These are phyloP conservation scores for Lithobates sylvaticus DNA, from an alignment of 2,797 vertebrate species.

Conservation along the genomic window DNA sequence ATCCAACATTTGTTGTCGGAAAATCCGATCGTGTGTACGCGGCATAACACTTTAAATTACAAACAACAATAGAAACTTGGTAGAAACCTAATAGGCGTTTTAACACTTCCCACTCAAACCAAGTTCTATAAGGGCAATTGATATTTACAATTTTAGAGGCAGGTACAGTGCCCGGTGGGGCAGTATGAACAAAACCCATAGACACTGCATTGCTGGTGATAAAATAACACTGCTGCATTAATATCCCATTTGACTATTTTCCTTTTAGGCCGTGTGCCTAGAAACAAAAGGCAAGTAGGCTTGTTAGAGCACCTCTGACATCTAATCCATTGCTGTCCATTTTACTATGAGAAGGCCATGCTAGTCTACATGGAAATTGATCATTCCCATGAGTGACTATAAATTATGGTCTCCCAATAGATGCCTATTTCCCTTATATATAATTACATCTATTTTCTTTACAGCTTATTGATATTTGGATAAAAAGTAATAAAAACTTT, in stretches of 20 bases:
- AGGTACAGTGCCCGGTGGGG: not conserved
- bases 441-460: slow-evolving; percentile 4
- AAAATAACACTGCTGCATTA: not conserved
- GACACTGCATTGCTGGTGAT: not conserved
- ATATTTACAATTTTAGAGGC: too few species aligned
- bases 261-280: not conserved
- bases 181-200: not conserved
- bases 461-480: slow-evolving; percentile 8
- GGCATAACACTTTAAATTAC: too few species aligned
- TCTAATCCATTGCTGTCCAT: not conserved
- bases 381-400: not conserved
- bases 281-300: not conserved
- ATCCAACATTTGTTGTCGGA: too few species aligned
- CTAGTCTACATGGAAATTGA: not conserved
- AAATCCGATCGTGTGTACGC: too few species aligned
- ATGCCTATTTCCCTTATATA: not conserved
- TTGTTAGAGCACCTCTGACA: not conserved
- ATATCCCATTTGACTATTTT: not conserved
- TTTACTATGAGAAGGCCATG: not conserved
- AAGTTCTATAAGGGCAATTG: too few species aligned
- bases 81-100: too few species aligned
- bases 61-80: too few species aligned
- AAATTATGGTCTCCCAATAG: not conserved
- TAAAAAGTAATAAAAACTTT: slow-evolving; percentile 1
- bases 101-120: too few species aligned